phyloP scores from a whole-genome alignment of 1,140 invertebrate genomes.

The Drosophila arizonae region DNA sequence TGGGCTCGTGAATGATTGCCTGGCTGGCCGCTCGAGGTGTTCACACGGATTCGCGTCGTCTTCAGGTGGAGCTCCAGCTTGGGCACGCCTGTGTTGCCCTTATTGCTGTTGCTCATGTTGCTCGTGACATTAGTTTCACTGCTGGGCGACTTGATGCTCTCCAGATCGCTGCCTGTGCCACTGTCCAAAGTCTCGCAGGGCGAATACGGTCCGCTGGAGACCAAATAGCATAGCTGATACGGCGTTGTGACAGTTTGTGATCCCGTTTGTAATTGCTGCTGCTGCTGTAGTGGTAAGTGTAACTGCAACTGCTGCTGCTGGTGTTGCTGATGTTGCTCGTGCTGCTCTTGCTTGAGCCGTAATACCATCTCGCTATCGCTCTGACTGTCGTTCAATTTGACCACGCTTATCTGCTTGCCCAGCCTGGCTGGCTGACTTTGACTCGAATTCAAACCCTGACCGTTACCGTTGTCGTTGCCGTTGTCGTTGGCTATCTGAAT shows the following conservation, averaged over 20 bases:
- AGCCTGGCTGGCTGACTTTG: conserved; percentile 24
- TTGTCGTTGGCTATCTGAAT: conserved; percentile 70
- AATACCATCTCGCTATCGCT: conserved; percentile 44
- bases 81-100: conserved; percentile 66
- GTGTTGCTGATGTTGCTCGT: neutral
- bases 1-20: conserved; percentile 84
- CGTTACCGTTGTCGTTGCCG: too few relatives aligned
- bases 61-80: conserved; percentile 83
- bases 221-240: conserved; percentile 85
- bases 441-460: too few relatives aligned
- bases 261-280: conserved; percentile 21
- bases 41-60: conserved; percentile 82
- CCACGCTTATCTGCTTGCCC: conserved; percentile 70
- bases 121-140: conserved; percentile 19
- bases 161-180: conserved; percentile 91
- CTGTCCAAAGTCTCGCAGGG: conserved; percentile 91
- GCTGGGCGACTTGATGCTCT: conserved; percentile 79
- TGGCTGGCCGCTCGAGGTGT: conserved; percentile 68
- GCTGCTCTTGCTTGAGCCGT: conserved; percentile 33
- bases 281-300: neutral
- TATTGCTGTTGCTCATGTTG: conserved; percentile 5
- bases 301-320: conserved; percentile 19
- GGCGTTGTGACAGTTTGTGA: conserved; percentile 27
- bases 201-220: conserved; percentile 90
- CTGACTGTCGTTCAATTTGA: conserved; percentile 59